Base-by-base conservation (phyloP, 92 coral and sea anemone genomes). In the Epizoanthus illoricatus region DNA sequence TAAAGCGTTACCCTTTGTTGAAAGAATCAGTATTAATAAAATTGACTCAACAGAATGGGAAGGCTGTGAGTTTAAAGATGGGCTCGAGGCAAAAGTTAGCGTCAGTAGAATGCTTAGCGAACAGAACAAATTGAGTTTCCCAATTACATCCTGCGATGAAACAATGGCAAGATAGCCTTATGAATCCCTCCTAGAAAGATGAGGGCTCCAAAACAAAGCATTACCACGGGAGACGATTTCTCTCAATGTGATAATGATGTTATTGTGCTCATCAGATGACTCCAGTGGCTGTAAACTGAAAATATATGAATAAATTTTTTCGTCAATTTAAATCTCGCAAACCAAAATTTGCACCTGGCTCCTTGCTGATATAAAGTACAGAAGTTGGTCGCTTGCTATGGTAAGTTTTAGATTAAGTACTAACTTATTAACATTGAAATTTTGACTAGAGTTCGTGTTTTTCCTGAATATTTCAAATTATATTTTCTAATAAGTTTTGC, bases 211-310 rank as follows among this genome's bases (percentile, higher is more conserved):
- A 62, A 78, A 21, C 82, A 39, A 78, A 78, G 20, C 82, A 78
- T 39, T 63, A 58, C 82, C 64, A 63, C 82, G 71, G 82, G 71
- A 78, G 69, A 78, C 69, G 52, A 78, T 42, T 42, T 78, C 65
- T 68, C 40, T 39, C 81, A 78, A 43, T 78, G 82, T 43, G 72
- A 78, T 78, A 78, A 78, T 78, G 82, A 78, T 78, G 82, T 63
- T 78, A 78, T 78, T 78, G 66, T 78, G 16, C 52, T 21, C 67
- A 63, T 78, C 71, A 78, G 61, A 52, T 78, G 82, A 78, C 60
- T 62, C 23, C 45, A 78, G 71, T 78, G 82, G 82, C 49, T 78
- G 36, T 45, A 43, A 78, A 62, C 82, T 62, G 23, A 78, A 76
- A 78, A 78, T 62, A 78, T 78, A 62, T 78, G 82, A 78, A 78